Evolutionary conservation across 2,113 vertebrate genomes (phyloP).

Genomic region (Tetrao urogallus): DNA sequence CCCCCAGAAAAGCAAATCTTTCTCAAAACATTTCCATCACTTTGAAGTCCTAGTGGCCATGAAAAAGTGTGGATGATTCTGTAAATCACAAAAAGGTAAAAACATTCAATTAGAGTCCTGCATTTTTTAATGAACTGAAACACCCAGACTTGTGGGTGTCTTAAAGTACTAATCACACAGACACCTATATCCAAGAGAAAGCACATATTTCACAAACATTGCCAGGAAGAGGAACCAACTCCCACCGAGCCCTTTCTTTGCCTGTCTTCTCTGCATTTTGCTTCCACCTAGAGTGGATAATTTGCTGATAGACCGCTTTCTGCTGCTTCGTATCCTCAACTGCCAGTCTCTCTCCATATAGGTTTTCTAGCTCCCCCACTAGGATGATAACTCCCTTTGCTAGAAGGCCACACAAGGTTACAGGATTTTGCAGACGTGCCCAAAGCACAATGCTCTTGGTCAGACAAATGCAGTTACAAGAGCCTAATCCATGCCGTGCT

Average conservation of each 20-base stretch:
- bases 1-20: background rate
- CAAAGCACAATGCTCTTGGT: background rate
- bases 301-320: background rate
- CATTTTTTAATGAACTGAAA: background rate
- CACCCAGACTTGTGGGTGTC: background rate
- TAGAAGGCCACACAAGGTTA: background rate
- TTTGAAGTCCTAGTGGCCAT: background rate
- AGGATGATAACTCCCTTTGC: background rate
- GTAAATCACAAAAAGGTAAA: background rate
- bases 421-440: background rate
- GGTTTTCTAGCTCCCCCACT: background rate
- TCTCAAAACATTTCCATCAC: background rate
- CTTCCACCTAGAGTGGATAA: background rate
- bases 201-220: background rate
- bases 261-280: background rate
- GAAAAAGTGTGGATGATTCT: background rate
- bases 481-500: background rate
- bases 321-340: background rate
- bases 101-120: background rate
- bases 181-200: background rate
- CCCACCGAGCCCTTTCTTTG: background rate
- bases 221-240: background rate
- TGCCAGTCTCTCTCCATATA: background rate
- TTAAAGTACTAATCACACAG: background rate
- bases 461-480: background rate